Percentiles rank a stretch among this genome's conserved stretches.
Conservation (phyloP, 2,888 invertebrate genomes). For the Spodoptera exigua region DNA sequence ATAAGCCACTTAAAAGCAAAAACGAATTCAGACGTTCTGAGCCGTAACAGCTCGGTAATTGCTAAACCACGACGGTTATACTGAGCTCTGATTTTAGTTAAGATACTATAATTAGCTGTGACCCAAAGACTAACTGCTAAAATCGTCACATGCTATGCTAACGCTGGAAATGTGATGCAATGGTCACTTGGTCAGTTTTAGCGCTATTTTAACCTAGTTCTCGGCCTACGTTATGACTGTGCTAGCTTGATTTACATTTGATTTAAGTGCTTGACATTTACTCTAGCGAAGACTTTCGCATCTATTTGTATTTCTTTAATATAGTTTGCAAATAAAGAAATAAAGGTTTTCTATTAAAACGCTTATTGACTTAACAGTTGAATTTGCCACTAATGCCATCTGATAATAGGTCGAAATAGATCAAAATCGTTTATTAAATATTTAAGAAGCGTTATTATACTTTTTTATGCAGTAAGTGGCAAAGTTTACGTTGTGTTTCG, state of each 20-base stretch:
- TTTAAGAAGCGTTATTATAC: no score
- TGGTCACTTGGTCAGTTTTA: constrained; percentile 14
- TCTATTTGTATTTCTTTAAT: no score
- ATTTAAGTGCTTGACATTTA: no score
- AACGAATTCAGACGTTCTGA: constrained; percentile 18
- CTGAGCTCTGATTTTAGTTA: constrained; percentile 53
- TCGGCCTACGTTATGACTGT: constrained; percentile 18
- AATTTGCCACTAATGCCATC: no score
- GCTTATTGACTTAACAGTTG: no score
- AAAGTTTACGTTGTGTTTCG: no score
- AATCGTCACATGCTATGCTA: constrained; percentile 75
- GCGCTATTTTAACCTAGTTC: constrained; percentile 26
- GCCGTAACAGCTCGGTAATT: constrained; percentile 32
- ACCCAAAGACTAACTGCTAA: constrained; percentile 67
- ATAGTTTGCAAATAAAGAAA: no score
- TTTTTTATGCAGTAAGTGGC: no score
- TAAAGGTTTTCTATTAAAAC: no score
- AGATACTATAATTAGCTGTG: constrained; percentile 72
- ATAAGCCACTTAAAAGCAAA: constrained; percentile 28
- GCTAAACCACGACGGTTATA: constrained; percentile 48
- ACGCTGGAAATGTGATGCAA: constrained; percentile 48
- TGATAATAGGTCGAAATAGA: no score
- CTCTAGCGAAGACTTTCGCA: no score
- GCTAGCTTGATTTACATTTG: not conserved
- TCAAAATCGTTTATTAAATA: no score